Evolutionary conservation across 2,797 vertebrate species (phyloP), one percentile per base, ranked within the genome.

Genomic region (Gephyroberyx darwinii): DNA sequence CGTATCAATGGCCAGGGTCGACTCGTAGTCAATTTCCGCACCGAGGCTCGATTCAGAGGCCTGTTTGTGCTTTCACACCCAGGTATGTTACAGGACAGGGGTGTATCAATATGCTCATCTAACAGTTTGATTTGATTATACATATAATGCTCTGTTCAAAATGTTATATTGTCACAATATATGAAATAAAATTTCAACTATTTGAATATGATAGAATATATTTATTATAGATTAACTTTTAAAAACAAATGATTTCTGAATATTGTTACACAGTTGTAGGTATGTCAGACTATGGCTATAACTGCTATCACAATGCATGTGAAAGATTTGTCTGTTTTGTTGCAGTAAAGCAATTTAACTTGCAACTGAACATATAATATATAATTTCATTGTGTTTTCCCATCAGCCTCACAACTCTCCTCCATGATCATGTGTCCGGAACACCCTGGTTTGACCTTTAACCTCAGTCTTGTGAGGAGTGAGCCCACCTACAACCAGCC

Each of bases 1-100:
- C 95, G 96, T 2, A 96, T 99, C 26, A 96, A 94, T 2, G 94
- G 93, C 6, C 95, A 95, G 55, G 97, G 97, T 0, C 96, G 95
- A 50, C 87, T 99, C 33, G 96, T 98, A 0, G 97, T 99, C 73
- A 96, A 97, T 92, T 98, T 99, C 90, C 96, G 96, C 76, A 98
- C 96, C 0, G 94, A 97, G 84, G 96, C 96, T 53, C 95, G 95
- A 12, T 99, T 98, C 87, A 95, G 95, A 43, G 97, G 97, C 22
- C 71, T 97, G 8, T 99, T 98, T 90, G 95, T 99, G 37, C 90
- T 90, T 84, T 90, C 91, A 61, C 94, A 95, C 68, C 83, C 93
- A 92, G 94, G 94, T 96, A 93, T 1, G 55, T 10, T n/a, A 7
- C 17, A 10, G 19, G 5, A 20, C n/a, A 20, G 9, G 60, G 17